Evolutionary conservation across 92 coral and sea anemone genomes (phyloP), one percentile per base, ranked within the genome.

Genomic region (Metridium senile): DNA sequence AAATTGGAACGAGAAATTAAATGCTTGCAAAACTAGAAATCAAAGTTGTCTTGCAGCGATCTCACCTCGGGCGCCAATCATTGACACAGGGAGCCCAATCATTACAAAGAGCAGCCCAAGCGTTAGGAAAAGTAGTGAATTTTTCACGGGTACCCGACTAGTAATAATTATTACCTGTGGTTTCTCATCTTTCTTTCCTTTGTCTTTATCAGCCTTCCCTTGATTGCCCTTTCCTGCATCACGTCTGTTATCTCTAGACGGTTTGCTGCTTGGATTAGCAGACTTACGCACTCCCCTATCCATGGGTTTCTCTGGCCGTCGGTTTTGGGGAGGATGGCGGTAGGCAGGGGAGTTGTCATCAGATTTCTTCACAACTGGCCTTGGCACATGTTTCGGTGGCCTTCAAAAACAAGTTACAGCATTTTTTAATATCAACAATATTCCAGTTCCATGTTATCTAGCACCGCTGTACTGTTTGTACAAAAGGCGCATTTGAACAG

Each of bases 281-380:
- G 68, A 63, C 76, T 87, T 92, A 51, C 88, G 81, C 9, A 74
- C 96, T 43, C 85, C 91, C n/a, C n/a, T n/a, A 26, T 92, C 93
- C 28, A 79, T 74, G 22, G 84, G 87, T 43, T 80, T 78, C 45
- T 86, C 95, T 35, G 91, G 90, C 25, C 97, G 97, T 45, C 87
- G 85, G 81, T 47, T 85, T 61, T 79, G 93, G 28, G 78, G 81
- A 2, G 93, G 90, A 65, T 85, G 83, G 8, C 89, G 91, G 47
- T 81, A 86, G 33, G 91, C 85, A 27, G 93, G 97, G 11, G 89
- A 85, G 47, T 91, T 70, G 68, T 91, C 97, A 77, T 95, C 99
- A 78, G 85, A 88, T 67, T 85, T 89, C 78, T 79, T 88, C 29
- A 90, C 93, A 10, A 82, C 93, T 17, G 98, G 96, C 20, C 97